A percentile compares a stretch with the other conserved stretches of the same genome.
Evolutionary conservation across 2,888 invertebrate genomes (phyloP).

Genomic region (Pyralis farinalis): DNA sequence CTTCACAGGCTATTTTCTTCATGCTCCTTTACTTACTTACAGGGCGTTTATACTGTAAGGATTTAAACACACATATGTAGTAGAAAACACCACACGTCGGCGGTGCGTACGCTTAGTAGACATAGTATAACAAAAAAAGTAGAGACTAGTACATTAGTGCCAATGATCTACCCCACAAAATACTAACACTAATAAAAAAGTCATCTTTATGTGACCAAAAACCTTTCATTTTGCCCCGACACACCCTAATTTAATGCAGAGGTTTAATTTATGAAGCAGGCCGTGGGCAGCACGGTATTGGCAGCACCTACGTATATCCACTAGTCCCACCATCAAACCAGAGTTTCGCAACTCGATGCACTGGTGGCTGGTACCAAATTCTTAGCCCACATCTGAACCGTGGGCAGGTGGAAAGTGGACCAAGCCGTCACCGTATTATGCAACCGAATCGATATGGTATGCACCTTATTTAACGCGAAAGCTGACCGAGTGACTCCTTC

Average conservation of each 20-base stretch:
- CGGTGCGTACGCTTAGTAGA: too few species aligned
- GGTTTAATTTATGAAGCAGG: slow-evolving; percentile 36
- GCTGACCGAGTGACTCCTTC: slow-evolving; percentile 43
- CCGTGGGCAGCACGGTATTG: slow-evolving; percentile 44
- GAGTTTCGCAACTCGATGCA: slow-evolving; percentile 62
- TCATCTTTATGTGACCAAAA: too few species aligned
- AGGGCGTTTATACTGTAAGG: too few species aligned
- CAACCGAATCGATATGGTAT: slow-evolving; percentile 55
- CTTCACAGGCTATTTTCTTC: too few species aligned
- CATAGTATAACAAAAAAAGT: too few species aligned
- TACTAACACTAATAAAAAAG: too few species aligned
- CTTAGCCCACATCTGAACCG: slow-evolving; percentile 60
- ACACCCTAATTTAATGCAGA: slow-evolving; percentile 27
- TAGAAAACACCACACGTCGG: too few species aligned
- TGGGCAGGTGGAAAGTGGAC: slow-evolving; percentile 75
- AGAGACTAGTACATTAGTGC: too few species aligned
- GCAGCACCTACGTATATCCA: slow-evolving; percentile 49
- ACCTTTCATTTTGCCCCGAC: too few species aligned
- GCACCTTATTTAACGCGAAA: slow-evolving; percentile 63
- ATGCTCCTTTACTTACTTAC: too few species aligned
- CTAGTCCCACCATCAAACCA: slow-evolving; percentile 33
- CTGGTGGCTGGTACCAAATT: slow-evolving; percentile 56
- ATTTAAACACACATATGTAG: too few species aligned
- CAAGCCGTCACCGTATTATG: slow-evolving; percentile 51
- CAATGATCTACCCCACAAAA: too few species aligned